Percentiles rank a stretch among this genome's conserved stretches.
Evolutionary conservation across 1,140 invertebrate species (phyloP).

Genomic region (Heterodera schachtii): DNA sequence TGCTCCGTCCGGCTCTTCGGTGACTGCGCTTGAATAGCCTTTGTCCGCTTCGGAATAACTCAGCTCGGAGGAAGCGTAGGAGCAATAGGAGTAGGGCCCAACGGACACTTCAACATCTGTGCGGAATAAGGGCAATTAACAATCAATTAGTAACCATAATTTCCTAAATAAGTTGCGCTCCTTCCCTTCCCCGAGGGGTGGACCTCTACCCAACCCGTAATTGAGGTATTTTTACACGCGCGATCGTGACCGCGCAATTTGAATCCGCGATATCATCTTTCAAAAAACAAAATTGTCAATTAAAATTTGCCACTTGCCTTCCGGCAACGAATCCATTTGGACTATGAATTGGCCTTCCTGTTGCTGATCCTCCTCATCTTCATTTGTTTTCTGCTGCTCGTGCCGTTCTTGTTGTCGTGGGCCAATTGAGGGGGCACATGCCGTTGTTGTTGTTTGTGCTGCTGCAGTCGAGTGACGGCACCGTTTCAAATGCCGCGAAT

Average conservation of each 20-base stretch:
- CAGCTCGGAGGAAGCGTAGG: slow-evolving; percentile 34
- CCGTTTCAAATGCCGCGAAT: slow-evolving; percentile 26
- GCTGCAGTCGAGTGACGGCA: neutral
- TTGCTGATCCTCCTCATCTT: neutral
- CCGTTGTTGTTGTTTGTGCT: slow-evolving; percentile 3
- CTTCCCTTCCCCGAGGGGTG: no score
- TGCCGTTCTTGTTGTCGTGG: no score
- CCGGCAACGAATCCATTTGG: slow-evolving; percentile 48
- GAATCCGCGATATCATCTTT: no score
- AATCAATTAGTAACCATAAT: no score
- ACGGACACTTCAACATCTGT: slow-evolving; percentile 41
- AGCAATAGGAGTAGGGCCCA: slow-evolving; percentile 39
- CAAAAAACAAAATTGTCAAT: no score
- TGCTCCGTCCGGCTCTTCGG: slow-evolving; percentile 6
- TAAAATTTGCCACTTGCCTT: slow-evolving; percentile 33
- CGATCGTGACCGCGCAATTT: no score
- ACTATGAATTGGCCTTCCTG: slow-evolving; percentile 16
- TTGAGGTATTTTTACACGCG: no score
- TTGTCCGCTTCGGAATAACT: slow-evolving; percentile 22
- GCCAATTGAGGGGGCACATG: no score
- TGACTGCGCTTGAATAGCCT: slow-evolving; percentile 14
- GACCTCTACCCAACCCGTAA: no score
- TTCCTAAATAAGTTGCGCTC: no score
- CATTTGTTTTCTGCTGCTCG: no score
- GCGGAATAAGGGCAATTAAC: neutral